Evolutionary conservation across 2,797 vertebrate species (phyloP), one percentile per base, ranked within the genome.

Genomic region (Chaetophractus vellerosus): DNA sequence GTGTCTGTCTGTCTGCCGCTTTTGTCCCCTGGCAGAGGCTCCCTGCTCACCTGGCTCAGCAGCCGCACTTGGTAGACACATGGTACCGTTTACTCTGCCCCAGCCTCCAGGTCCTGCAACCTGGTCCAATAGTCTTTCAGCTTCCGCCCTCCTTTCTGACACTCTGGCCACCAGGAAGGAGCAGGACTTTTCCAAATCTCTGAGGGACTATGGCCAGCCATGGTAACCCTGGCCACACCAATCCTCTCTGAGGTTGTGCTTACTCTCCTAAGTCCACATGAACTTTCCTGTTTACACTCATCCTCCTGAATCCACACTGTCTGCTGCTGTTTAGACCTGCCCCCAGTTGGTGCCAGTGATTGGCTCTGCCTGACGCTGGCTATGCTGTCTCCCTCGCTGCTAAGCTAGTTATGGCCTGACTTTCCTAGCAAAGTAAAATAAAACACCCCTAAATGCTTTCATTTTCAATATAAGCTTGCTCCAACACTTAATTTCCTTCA

Each of bases 111-210:
- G 83, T 90, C 61, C 86, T 55, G 19, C 55, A 8, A 41, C 71
- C 78, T 41, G 68, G 95, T 96, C 96, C 90, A 68, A 57, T 85
- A 88, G 78, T 82, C 94, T 90, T 79, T 26, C 95, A 45, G 92
- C 84, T 86, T 71, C 91, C 72, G 81, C 69, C 93, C 76, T 92
- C 38, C 52, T 69, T 50, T n/a, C 6, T 74, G 94, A 90, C 96
- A 82, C 84, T 57, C 50, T 88, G 50, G 93, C 93, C 83, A 1
- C n/a, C 7, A 10, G 59, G 48, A 72, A 88, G 78, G 52, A 92
- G 96, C 95, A 33, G 95, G 80, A 66, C 87, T 36, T 5, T 76
- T 52, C 55, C 80, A 45, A 2, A 5, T 50, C 88, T 28, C 68
- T 0, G 76, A 31, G 74, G 63, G 74, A 41, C 68, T 76, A 5